Conservation (phyloP, 2,113 vertebrate species). For the Callipepla squamata region DNA sequence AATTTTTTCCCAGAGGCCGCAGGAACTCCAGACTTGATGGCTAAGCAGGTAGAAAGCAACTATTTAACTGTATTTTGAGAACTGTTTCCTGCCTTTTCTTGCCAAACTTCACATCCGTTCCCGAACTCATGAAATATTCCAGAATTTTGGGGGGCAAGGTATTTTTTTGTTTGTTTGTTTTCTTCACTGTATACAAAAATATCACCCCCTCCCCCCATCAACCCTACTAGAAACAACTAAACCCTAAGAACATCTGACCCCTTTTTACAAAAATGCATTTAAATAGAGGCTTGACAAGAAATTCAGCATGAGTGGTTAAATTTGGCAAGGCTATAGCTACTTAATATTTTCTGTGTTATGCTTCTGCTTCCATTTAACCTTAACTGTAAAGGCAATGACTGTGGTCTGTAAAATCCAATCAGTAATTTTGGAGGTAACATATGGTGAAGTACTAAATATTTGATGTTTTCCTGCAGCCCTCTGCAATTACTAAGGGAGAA, state of each 20-base stretch:
- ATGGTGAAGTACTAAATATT: neutral
- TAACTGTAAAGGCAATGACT: neutral
- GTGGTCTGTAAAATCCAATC: neutral
- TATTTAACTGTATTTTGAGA: neutral
- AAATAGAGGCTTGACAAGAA: neutral
- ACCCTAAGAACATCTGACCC: neutral
- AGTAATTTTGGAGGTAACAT: neutral
- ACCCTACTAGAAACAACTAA: neutral
- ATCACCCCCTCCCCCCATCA: neutral
- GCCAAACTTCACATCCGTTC: neutral
- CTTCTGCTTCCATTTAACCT: conserved; percentile 10
- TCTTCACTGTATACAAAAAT: neutral
- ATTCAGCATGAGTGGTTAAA: neutral
- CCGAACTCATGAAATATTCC: neutral
- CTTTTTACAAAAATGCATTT: neutral
- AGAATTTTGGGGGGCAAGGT: neutral
- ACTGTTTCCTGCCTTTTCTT: neutral
- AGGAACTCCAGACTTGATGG: neutral
- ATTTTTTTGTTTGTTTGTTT: neutral
- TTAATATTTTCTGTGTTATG: neutral
- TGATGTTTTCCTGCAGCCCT: neutral
- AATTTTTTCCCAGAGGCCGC: neutral
- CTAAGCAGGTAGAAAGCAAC: conserved; percentile 8
- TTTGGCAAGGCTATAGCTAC: neutral
- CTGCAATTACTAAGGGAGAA: neutral